Base-by-base conservation (phyloP, 2,797 vertebrate genomes). In the Arnoldichthys spilopterus region DNA sequence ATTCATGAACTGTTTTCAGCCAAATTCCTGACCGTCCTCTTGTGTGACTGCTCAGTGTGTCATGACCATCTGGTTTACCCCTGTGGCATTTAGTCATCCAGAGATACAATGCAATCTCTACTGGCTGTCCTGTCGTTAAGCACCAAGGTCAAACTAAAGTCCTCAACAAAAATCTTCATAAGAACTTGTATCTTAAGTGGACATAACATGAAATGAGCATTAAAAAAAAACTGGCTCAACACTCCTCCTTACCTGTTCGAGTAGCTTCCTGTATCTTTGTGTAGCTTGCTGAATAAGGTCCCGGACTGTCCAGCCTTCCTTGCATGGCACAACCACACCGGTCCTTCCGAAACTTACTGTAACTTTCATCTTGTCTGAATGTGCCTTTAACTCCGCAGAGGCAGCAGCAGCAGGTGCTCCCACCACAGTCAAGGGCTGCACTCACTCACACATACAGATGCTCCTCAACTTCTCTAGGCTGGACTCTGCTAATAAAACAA, bases 241-340 rank as follows among this genome's bases (percentile, higher is more conserved):
- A 6, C 2, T 2, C 18, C 37, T 7, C 90, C 75, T 86, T 94
- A 97, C 97, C 96, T 98, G 96, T 81, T 96, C 96, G 45, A 95
- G 92, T 28, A 97, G 94, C 89, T 95, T 96, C 82, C 94, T 95
- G 94, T 97, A 98, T 79, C 97, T 93, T 93, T 96, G 96, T 0
- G 96, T 96, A 82, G 97, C 97, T 90, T 98, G 97, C 77, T 96
- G 95, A 80, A 97, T 96, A 64, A 98, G 93, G 85, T 98, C 96
- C 67, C 95, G 89, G 71, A 98, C 96, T 0, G 93, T 96, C 95
- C 94, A 96, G 13, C 96, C 96, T 15, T 97, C 94, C 85, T 95
- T 96, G 86, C 97, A 98, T 58, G 97, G 97, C 28, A 98, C 97
- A 76, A 98, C 97, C 85, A 98, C 97, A 66, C 95, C 94, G 0